Base-by-base conservation (phyloP, 37 sponge, comb jelly and placozoan species). In the Spongilla lacustris region DNA sequence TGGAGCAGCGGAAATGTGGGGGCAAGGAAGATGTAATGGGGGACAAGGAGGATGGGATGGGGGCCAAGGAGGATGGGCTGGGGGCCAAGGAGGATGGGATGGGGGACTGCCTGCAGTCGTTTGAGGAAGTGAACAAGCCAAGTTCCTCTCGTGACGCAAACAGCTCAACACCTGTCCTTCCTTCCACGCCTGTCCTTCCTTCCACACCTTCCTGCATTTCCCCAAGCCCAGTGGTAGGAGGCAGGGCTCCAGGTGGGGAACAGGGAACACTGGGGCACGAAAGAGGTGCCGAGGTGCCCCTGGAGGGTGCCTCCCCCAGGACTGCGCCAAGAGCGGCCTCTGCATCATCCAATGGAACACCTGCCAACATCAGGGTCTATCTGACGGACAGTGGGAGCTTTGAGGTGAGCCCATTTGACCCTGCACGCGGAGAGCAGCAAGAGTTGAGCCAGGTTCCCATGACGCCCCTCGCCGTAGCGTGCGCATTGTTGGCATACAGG, bases 391-490 rank as follows among this genome's bases (percentile, higher is more conserved):
- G 77, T 0, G 87, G 85, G 5, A 46, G 24, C 0, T 26, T 90
- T 6, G 85, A 85, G 38, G 36, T 73, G 31, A 2, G 41, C 5
- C 33, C 13, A 8, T 73, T 35, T 68, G 90, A 48, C 2, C 32
- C 76, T n/a, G n/a, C n/a, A n/a, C n/a, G n/a, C n/a, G n/a, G n/a
- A n/a, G n/a, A n/a, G n/a, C n/a, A n/a, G n/a, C 86, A 23, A 21
- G n/a, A 22, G 1, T 93, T 93, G 50, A 76, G 77, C 33, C 24
- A 84, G 29, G 13, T 86, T 8, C 67, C 49, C 25, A 50, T 93
- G 79, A 89, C 93, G 1, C 84, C 93, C 23, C 78, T 93, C 3
- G 90, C 87, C 3, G 93, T 89, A 26, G 93, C 93, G 12, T 89
- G 90, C 75, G 81, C n/a, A n/a, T n/a, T n/a, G n/a, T n/a, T 8